Conservation (phyloP, 2,888 invertebrate species). For the Drosophila colorata region DNA sequence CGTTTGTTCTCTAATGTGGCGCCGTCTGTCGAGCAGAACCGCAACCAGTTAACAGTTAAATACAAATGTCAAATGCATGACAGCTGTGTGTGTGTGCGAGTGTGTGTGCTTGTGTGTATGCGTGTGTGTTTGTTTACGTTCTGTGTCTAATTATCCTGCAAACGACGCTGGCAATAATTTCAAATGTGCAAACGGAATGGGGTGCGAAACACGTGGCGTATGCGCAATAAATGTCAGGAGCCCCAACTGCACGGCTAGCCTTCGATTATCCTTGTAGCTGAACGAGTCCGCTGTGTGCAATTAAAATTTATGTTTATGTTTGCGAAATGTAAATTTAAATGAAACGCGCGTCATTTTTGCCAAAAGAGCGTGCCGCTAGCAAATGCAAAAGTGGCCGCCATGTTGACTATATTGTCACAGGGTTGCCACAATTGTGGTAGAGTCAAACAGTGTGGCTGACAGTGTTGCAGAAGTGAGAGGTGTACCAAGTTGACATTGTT, state of each 20-base stretch:
- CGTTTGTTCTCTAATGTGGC: conserved; percentile 39
- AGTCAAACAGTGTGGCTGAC: neutral
- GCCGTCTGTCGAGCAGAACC: conserved; percentile 35
- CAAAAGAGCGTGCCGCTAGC: conserved; percentile 1
- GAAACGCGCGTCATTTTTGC: conserved; percentile 20
- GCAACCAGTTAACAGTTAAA: conserved; percentile 53
- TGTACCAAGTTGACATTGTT: neutral
- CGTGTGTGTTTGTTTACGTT: conserved; percentile 9
- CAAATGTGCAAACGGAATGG: conserved; percentile 52
- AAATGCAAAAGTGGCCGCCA: conserved; percentile 13
- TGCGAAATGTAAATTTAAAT: conserved; percentile 58
- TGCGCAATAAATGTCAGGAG: conserved; percentile 35
- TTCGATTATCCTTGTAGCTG: conserved; percentile 42
- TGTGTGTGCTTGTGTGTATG: conserved; percentile 1
- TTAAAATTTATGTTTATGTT: conserved; percentile 73
- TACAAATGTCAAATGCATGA: conserved; percentile 54
- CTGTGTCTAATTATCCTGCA: conserved; percentile 50
- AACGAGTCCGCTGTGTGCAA: conserved; percentile 67
- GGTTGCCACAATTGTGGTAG: neutral
- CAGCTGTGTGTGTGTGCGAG: conserved; percentile 8
- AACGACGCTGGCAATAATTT: conserved; percentile 49
- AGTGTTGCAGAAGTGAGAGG: neutral
- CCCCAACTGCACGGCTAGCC: conserved; percentile 32
- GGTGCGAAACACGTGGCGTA: conserved; percentile 58
- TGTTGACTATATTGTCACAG: neutral